Percentiles rank a stretch among this genome's conserved stretches.
phyloP scores from a whole-genome alignment of 2,113 vertebrate genomes.

The Laticauda laticaudata region DNA sequence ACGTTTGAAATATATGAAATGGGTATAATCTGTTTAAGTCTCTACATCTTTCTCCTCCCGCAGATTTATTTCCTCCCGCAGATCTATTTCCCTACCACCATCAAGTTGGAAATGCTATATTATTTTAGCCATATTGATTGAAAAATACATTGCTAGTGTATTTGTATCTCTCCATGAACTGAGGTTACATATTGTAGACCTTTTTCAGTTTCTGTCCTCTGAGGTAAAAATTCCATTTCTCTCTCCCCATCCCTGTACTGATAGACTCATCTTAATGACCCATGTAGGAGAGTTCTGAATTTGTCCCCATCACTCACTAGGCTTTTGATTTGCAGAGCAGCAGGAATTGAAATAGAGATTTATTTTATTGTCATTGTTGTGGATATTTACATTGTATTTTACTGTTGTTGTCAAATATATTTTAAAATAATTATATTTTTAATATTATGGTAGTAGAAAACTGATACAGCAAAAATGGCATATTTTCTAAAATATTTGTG shows the following conservation, averaged over 20 bases:
- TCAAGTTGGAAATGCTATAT: neutral
- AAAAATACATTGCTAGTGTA: neutral
- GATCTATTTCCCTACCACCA: neutral
- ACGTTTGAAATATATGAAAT: neutral
- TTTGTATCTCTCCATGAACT: neutral
- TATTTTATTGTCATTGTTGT: neutral
- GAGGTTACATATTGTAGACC: neutral
- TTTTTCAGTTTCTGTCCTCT: neutral
- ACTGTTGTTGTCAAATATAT: neutral
- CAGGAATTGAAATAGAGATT: neutral
- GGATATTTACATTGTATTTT: neutral
- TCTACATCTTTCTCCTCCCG: neutral
- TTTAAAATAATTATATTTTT: neutral
- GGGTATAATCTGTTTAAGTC: neutral
- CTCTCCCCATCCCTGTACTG: neutral
- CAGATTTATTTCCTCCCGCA: neutral
- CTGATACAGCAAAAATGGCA: neutral
- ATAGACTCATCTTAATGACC: neutral
- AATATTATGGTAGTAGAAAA: neutral
- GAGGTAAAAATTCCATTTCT: neutral
- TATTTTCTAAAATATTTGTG: neutral
- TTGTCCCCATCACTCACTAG: neutral
- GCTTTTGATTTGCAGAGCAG: neutral
- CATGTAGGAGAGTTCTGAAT: neutral
- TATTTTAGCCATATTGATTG: neutral